These are phyloP conservation scores for Ichneumoninae sp. DNA, from an alignment of 2,888 invertebrate species.

Conservation along the genomic window DNA sequence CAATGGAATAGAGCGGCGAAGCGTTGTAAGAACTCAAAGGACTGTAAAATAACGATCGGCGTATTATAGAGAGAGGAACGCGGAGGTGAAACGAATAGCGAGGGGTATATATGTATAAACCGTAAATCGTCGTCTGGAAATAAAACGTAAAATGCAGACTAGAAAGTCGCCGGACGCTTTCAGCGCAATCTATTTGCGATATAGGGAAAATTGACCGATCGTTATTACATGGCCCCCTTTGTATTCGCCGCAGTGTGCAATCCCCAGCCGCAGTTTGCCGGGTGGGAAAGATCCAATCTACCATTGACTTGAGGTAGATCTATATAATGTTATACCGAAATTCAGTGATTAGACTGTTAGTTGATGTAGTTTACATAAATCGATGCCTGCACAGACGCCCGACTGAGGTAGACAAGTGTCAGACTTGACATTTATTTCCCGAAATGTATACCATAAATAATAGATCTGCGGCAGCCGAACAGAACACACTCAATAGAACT, in stretches of 20 bases:
- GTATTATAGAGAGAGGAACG: neutral
- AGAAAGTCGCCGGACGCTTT: slow-evolving; percentile 1
- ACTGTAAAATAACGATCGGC: slow-evolving; percentile 54
- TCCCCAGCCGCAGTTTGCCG: neutral
- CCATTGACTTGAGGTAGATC: no score
- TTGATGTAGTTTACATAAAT: neutral
- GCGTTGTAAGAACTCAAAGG: slow-evolving; percentile 39
- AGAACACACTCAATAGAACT: no score
- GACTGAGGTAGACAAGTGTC: no score
- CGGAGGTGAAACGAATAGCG: slow-evolving; percentile 1
- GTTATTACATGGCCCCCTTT: neutral
- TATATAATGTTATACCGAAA: no score
- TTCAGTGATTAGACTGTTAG: neutral
- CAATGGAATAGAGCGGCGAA: neutral
- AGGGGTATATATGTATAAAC: neutral
- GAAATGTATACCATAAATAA: no score
- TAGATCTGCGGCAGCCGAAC: no score
- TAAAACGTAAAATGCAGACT: slow-evolving; percentile 13
- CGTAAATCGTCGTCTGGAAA: slow-evolving; percentile 26
- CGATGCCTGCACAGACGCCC: no score
- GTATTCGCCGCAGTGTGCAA: neutral
- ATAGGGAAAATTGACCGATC: neutral
- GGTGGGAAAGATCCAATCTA: neutral
- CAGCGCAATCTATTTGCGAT: slow-evolving; percentile 2
- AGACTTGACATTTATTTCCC: no score